Evolutionary conservation across 2,888 invertebrate genomes (phyloP).

Genomic region (Linhomoeus sp.): DNA sequence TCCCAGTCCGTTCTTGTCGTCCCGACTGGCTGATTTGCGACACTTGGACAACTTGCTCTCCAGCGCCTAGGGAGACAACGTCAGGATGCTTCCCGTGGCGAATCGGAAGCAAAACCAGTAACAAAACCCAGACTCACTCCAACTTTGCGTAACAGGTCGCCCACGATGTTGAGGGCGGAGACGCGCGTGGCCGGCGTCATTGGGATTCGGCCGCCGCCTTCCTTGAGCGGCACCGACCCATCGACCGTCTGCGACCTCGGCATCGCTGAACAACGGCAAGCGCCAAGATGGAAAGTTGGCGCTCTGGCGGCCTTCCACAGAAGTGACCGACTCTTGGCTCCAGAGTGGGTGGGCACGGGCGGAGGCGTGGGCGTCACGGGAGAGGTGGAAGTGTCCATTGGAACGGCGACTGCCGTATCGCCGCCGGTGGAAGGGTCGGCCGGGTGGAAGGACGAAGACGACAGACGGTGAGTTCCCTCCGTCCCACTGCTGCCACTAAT

Average conservation of each 20-base stretch:
- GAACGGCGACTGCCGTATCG: too few species aligned
- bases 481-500: too few species aligned
- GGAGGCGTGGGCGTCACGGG: too few species aligned
- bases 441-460: too few species aligned
- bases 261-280: background rate
- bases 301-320: too few species aligned
- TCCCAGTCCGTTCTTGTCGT: too few species aligned
- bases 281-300: background rate
- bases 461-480: too few species aligned
- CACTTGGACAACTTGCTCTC: conserved; percentile 3
- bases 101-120: background rate
- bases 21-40: background rate
- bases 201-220: conserved; percentile 20
- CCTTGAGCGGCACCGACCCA: background rate
- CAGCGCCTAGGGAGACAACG: conserved; percentile 1
- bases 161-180: conserved; percentile 83
- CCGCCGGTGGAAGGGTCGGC: conserved; percentile 1
- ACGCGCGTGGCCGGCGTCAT: conserved; percentile 60
- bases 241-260: conserved; percentile 4
- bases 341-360: too few species aligned
- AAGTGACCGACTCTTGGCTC: too few species aligned
- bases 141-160: conserved; percentile 83
- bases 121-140: conserved; percentile 43
- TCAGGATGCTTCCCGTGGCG: background rate
- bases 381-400: too few species aligned